phyloP scores from a whole-genome alignment of 2,113 vertebrate genomes.

The Barnardius zonarius region DNA sequence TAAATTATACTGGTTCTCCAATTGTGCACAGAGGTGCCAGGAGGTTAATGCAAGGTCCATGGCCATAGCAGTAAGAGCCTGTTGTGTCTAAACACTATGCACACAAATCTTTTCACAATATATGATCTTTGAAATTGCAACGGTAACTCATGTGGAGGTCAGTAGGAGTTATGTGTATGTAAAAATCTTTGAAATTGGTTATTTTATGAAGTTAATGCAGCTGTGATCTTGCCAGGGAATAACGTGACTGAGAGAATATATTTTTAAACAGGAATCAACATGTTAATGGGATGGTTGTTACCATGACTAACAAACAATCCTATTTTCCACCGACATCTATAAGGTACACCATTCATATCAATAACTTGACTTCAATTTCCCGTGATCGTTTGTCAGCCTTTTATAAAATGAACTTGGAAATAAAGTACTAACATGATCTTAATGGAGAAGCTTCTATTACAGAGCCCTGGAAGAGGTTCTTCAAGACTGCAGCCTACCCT shows the following conservation, averaged over 20 bases:
- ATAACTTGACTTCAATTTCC: not conserved
- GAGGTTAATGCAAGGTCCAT: not conserved
- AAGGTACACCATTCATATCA: not conserved
- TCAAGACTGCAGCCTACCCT: not conserved
- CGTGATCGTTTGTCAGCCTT: not conserved
- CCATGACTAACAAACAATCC: accelerated
- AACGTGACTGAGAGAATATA: not conserved
- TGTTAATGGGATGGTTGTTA: not conserved
- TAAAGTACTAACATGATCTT: not conserved
- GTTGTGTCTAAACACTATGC: not conserved
- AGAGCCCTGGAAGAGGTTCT: not conserved
- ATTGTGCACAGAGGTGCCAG: not conserved
- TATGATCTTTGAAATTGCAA: not conserved
- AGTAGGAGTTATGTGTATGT: not conserved
- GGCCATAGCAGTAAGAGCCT: not conserved
- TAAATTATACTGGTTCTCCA: not conserved
- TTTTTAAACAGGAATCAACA: not conserved
- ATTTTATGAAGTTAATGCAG: not conserved
- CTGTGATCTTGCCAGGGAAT: not conserved
- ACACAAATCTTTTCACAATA: not conserved
- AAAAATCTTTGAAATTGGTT: not conserved
- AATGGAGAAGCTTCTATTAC: not conserved
- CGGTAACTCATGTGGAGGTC: not conserved
- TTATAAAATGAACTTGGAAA: not conserved
- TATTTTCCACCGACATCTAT: not conserved